phyloP scores from a whole-genome alignment of 2,797 vertebrate species.

The Otolemur crassicaudatus region DNA sequence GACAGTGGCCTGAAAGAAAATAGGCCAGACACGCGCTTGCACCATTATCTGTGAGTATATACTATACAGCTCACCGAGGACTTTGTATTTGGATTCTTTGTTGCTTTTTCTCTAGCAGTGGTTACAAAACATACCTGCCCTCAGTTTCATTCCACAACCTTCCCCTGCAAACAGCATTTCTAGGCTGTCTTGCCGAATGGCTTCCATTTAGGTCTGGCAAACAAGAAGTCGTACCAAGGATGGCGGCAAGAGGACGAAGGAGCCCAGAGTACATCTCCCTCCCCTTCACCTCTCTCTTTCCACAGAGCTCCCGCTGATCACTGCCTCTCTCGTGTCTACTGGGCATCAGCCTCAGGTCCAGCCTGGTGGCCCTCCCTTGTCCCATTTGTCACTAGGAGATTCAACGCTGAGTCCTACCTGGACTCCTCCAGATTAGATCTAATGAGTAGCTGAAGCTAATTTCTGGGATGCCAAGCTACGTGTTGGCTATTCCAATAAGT shows the following conservation, averaged over 20 bases:
- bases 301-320: neutral
- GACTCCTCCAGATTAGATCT: neutral
- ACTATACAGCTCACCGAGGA: neutral
- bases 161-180: neutral
- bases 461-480: no score
- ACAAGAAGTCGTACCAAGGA: neutral
- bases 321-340: neutral
- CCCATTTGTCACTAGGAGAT: neutral
- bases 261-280: no score
- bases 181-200: neutral
- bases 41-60: neutral
- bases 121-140: neutral
- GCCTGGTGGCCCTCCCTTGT: neutral
- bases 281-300: no score
- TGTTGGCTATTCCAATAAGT: no score
- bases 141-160: neutral
- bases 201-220: neutral
- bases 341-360: neutral
- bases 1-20: neutral
- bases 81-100: neutral
- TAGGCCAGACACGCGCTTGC: fast-evolving
- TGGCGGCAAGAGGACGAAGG: neutral
- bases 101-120: neutral
- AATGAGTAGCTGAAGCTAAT: neutral
- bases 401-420: neutral